These are phyloP conservation scores for Acrocephalus scirpaceus DNA, from an alignment of 2,797 vertebrate genomes.

Conservation along the genomic window DNA sequence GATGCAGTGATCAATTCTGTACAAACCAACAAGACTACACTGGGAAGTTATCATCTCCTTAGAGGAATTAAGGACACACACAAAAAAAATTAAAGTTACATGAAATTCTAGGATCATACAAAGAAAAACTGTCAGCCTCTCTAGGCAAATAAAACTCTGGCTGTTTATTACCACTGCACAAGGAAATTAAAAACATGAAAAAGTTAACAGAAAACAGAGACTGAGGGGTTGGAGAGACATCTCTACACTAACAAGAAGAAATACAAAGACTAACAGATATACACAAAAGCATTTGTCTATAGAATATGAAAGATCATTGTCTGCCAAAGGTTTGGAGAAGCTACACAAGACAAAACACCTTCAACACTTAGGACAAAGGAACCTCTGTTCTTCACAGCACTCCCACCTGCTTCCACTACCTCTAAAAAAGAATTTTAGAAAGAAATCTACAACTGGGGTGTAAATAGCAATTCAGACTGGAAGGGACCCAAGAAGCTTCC, in stretches of 20 bases:
- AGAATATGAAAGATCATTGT: neutral
- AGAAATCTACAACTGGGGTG: neutral
- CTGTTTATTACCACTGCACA: neutral
- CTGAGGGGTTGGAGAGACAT: neutral
- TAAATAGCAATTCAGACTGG: neutral
- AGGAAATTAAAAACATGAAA: neutral
- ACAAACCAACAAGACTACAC: neutral
- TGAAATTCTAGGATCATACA: neutral
- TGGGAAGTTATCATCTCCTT: neutral
- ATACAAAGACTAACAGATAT: neutral
- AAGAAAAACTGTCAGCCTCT: neutral
- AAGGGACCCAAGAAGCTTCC: neutral
- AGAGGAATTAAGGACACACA: neutral
- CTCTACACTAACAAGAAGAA: neutral
- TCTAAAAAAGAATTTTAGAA: neutral
- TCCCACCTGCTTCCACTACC: neutral
- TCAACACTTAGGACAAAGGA: neutral
- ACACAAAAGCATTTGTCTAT: neutral
- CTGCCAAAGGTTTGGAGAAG: neutral
- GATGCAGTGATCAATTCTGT: neutral
- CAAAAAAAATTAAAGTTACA: neutral
- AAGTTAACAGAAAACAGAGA: neutral
- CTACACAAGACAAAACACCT: neutral
- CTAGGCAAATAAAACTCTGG: neutral
- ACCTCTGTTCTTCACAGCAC: neutral